Percentiles rank a stretch among this genome's conserved stretches.
phyloP scores from a whole-genome alignment of 2,888 invertebrate genomes.

The Lasioglossum villosulum region DNA sequence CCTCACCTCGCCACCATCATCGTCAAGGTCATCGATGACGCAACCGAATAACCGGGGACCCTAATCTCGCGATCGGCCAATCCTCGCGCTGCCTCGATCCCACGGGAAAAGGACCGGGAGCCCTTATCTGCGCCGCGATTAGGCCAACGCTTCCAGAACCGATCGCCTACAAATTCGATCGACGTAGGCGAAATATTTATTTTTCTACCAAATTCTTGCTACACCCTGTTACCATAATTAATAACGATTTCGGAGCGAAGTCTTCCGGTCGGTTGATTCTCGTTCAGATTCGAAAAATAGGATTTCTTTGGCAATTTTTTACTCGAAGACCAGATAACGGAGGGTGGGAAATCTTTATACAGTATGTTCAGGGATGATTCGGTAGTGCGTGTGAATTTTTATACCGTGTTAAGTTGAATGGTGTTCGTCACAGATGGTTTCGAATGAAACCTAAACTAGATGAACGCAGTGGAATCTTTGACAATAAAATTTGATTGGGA shows the following conservation, averaged over 20 bases:
- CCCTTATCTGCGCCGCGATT: slow-evolving; percentile 36
- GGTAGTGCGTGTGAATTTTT: background rate
- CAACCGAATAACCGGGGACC: slow-evolving; percentile 30
- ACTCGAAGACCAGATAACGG: background rate
- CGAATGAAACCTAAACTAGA: background rate
- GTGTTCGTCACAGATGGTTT: background rate
- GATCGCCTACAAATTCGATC: background rate
- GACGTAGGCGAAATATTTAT: background rate
- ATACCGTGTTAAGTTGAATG: background rate
- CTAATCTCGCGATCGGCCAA: slow-evolving; percentile 54
- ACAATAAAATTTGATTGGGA: background rate
- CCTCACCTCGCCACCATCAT: background rate
- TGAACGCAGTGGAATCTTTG: background rate
- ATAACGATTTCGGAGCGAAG: background rate
- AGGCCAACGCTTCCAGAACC: background rate
- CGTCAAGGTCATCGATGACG: slow-evolving; percentile 70
- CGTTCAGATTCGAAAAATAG: background rate
- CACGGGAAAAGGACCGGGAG: slow-evolving; percentile 17
- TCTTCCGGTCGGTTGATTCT: background rate
- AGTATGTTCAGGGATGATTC: background rate
- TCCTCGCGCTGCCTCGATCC: slow-evolving; percentile 35
- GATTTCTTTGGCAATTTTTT: background rate
- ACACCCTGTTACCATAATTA: background rate
- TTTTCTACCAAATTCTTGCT: background rate
- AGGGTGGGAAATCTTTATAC: background rate